Evolutionary conservation across 2,113 vertebrate species (phyloP), one percentile per base, ranked within the genome.

Genomic region (Tricholaema leucomelas): DNA sequence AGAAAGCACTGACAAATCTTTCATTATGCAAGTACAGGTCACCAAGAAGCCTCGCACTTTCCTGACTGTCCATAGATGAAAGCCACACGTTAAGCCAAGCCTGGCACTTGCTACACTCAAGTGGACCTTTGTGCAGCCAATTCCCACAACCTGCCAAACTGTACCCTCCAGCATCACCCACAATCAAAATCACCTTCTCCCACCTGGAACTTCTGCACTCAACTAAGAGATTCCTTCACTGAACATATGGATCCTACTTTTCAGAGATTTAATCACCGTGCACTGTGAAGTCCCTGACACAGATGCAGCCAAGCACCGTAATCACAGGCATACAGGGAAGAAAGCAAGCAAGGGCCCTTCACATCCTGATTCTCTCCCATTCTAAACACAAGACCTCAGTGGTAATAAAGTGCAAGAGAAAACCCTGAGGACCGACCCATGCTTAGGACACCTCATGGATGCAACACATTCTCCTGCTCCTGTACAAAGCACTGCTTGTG

Each of bases 41-140:
- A 70, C 17, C 33, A 82, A 31, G 79, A 79, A 85, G 19, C 30
- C 20, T 83, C 1, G 0, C 24, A 50, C 56, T 60, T 90, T 80
- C 73, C 73, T 76, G 31, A 61, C 25, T 81, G 25, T 9, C 33
- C 25, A 6, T 1, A 84, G 25, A 88, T 73, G 74, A 91, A 94
- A 88, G 46, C 16, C 76, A 70, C 2, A 25, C 73, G 27, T 30
- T 46, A 64, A 52, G 65, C 83, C 56, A 88, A 88, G 86, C 76
- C 83, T 88, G 83, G 88, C 65, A 88, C 64, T 50, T 73, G 73
- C 60, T 66, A 85, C n/a, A 70, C 56, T 33, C 88, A 88, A 56
- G 72, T 52, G 69, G 69, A 80, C 31, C 36, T 66, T 7, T 44
- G 40, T 70, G 67, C 60, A 55, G 88, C 74, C 75, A 87, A 87